phyloP scores from a whole-genome alignment of 2,797 vertebrate species.

The Lerista edwardsae region DNA sequence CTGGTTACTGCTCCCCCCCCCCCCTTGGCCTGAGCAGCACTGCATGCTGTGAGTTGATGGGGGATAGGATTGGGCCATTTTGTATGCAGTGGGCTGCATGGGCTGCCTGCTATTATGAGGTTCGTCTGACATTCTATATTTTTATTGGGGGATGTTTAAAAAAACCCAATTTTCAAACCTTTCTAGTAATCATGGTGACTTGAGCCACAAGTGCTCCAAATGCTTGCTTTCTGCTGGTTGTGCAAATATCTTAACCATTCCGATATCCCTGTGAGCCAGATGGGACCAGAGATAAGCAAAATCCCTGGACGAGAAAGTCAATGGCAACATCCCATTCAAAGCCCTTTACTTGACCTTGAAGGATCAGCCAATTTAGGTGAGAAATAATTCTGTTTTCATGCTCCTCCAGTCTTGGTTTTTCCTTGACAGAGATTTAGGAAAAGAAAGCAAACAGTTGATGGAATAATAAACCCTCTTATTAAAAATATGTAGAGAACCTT shows the following conservation, averaged over 20 bases:
- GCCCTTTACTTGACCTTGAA: conserved; percentile 46
- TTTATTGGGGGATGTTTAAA: background rate
- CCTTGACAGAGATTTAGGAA: conserved; percentile 71
- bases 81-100: background rate
- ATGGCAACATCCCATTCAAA: conserved; percentile 57
- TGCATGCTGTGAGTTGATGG: no score
- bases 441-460: conserved; percentile 79
- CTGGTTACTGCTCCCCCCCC: no score
- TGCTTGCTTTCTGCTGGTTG: background rate
- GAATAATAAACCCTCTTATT: conserved; percentile 78
- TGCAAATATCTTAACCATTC: background rate
- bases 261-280: background rate
- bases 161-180: background rate
- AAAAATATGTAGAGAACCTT: conserved; percentile 74
- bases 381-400: conserved; percentile 72
- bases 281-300: conserved; percentile 45
- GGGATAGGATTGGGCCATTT: no score
- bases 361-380: conserved; percentile 44
- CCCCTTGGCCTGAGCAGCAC: no score
- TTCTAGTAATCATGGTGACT: conserved; percentile 43
- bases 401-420: conserved; percentile 64
- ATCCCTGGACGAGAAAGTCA: conserved; percentile 38
- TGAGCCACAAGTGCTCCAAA: background rate
- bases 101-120: background rate
- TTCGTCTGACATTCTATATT: background rate